Evolutionary conservation across 2,888 invertebrate genomes (phyloP).

Genomic region (Leptinotarsa juncta): DNA sequence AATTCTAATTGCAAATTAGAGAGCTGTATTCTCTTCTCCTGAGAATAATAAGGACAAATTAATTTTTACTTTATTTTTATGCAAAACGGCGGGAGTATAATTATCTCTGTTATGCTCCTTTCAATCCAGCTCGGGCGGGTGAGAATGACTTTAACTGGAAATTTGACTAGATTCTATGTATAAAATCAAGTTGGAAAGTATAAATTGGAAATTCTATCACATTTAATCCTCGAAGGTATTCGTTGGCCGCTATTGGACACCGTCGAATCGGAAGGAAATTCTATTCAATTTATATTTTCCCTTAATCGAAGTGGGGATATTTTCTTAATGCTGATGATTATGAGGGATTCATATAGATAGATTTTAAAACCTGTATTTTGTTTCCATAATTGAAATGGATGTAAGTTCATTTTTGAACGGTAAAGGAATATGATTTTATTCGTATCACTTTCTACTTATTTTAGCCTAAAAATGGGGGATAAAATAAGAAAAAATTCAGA

Average conservation of each 20-base stretch:
- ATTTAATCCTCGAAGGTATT: slow-evolving; percentile 5
- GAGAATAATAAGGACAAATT: slow-evolving; percentile 42
- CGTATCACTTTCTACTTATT: too few species aligned
- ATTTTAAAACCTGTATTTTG: background rate
- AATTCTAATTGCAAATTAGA: slow-evolving; percentile 55
- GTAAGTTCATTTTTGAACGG: background rate
- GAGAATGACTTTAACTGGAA: slow-evolving; percentile 37
- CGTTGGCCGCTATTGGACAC: background rate
- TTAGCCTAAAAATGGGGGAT: too few species aligned
- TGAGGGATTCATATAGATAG: background rate
- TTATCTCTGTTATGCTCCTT: slow-evolving; percentile 43
- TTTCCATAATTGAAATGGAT: background rate
- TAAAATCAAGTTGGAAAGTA: slow-evolving; percentile 12
- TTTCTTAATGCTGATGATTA: background rate
- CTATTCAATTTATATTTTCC: slow-evolving; percentile 4
- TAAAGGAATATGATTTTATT: too few species aligned
- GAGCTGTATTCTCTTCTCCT: slow-evolving; percentile 37
- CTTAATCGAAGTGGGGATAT: slow-evolving; percentile 2
- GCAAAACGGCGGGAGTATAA: slow-evolving; percentile 41
- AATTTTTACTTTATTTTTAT: slow-evolving; percentile 43
- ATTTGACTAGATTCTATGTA: slow-evolving; percentile 35
- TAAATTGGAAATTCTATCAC: slow-evolving; percentile 25
- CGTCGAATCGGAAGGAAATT: slow-evolving; percentile 4
- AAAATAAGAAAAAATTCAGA: too few species aligned
- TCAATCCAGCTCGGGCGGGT: slow-evolving; percentile 28